Evolutionary conservation across 2,888 invertebrate genomes (phyloP).

Genomic region (Parnassius apollo): DNA sequence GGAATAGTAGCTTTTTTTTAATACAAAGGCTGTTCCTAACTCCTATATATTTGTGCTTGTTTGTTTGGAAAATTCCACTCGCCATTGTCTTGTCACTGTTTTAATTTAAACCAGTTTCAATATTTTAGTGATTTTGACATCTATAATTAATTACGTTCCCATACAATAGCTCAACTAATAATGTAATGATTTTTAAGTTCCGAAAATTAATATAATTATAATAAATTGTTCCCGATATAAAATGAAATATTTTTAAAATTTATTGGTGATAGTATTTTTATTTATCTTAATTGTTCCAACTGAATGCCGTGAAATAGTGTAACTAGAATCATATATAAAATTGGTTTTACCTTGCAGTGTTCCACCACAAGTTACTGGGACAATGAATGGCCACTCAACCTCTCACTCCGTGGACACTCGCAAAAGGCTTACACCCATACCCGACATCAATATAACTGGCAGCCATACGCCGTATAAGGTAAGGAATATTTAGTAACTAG

Average conservation of each 20-base stretch:
- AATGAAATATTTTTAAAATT: no score
- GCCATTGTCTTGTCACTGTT: conserved; percentile 68
- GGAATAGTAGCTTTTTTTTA: no score
- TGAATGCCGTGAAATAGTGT: not conserved
- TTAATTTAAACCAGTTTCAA: conserved; percentile 5
- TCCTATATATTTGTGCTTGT: not conserved
- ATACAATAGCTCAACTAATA: no score
- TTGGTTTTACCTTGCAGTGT: conserved; percentile 48
- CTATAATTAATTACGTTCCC: no score
- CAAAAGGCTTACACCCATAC: conserved; percentile 85
- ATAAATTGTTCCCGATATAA: no score
- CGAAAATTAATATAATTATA: no score
- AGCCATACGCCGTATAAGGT: conserved; percentile 88
- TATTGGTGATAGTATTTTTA: no score
- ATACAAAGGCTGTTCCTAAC: conserved; percentile 10
- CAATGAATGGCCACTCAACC: conserved; percentile 77
- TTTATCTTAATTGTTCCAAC: no score
- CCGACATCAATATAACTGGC: conserved; percentile 84
- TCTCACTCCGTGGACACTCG: conserved; percentile 71
- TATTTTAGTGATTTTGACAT: no score
- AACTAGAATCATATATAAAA: conserved; percentile 8
- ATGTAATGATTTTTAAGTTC: no score
- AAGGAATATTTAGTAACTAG: not conserved
- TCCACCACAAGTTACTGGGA: conserved; percentile 63
- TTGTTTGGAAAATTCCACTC: conserved; percentile 41